Evolutionary conservation across 1,140 invertebrate genomes (phyloP).

Genomic region (Alviniconcha marisindica): DNA sequence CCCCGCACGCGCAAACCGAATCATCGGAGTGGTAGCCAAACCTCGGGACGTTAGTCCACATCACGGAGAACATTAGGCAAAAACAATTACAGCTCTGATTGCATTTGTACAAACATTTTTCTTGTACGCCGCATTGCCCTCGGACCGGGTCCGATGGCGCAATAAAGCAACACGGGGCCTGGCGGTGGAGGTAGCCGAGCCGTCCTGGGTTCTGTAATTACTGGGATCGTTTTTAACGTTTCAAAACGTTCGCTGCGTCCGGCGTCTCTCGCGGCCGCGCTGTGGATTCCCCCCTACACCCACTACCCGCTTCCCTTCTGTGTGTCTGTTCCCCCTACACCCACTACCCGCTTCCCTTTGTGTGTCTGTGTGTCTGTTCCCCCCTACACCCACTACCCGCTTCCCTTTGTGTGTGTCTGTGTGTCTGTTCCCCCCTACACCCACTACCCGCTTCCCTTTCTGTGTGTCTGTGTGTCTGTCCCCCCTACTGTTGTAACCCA

Average conservation of each 20-base stretch:
- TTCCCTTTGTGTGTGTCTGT: too few relatives aligned
- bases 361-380: too few relatives aligned
- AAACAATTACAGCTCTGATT: slow-evolving; percentile 24
- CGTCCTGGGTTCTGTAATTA: too few relatives aligned
- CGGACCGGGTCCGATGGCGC: background rate
- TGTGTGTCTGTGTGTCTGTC: background rate
- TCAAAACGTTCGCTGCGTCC: too few relatives aligned
- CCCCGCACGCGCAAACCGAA: background rate
- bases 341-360: too few relatives aligned
- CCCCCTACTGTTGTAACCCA: background rate
- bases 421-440: background rate
- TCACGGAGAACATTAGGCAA: background rate
- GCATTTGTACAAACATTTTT: slow-evolving; percentile 23
- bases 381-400: background rate
- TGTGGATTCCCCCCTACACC: too few relatives aligned
- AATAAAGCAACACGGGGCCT: background rate
- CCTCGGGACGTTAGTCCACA: background rate
- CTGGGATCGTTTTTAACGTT: background rate
- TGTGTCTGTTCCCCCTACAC: too few relatives aligned
- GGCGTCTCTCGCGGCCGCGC: too few relatives aligned
- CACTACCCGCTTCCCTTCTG: too few relatives aligned
- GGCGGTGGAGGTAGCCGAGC: too few relatives aligned
- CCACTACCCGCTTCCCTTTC: too few relatives aligned
- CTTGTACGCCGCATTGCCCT: slow-evolving; percentile 9
- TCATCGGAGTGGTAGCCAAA: background rate